Conservation (phyloP, 2,888 invertebrate species). For the Chloroclysta siterata region DNA sequence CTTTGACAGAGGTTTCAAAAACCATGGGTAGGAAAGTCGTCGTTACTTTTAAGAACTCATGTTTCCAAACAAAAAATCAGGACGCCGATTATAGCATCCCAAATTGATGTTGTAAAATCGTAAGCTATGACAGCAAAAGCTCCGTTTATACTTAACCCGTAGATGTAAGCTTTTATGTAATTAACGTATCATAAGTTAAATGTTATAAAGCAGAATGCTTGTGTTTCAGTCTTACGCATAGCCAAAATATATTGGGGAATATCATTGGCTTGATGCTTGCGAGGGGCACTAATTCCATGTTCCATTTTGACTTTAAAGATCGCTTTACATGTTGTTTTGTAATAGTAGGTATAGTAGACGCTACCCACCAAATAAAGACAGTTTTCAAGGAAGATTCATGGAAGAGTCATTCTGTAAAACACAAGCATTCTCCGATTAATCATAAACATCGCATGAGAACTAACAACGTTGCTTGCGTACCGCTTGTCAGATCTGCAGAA, state of each 20-base stretch:
- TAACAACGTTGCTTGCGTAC: constrained; percentile 80
- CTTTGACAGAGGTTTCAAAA: constrained; percentile 10
- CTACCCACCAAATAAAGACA: constrained; percentile 20
- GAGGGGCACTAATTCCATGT: constrained; percentile 47
- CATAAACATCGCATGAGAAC: constrained; percentile 72
- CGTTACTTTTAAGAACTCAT: constrained; percentile 14
- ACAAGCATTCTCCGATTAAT: constrained; percentile 58
- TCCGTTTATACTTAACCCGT: constrained; percentile 37
- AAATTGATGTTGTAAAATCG: constrained; percentile 32
- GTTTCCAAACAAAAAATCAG: background rate
- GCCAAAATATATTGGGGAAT: constrained; percentile 27
- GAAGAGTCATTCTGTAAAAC: constrained; percentile 36
- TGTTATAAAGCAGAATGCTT: constrained; percentile 56
- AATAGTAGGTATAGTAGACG: constrained; percentile 15
- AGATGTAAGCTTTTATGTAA: constrained; percentile 60
- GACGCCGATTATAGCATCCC: constrained; percentile 9
- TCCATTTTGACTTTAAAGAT: constrained; percentile 45
- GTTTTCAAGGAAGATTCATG: background rate
- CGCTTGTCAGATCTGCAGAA: constrained; percentile 95
- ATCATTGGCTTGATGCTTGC: constrained; percentile 37
- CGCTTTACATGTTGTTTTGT: constrained; percentile 42
- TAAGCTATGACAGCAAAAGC: constrained; percentile 27
- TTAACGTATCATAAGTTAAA: constrained; percentile 59
- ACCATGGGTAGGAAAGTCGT: constrained; percentile 15
- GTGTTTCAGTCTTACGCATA: constrained; percentile 49